Conservation (phyloP, 2,888 invertebrate species). For the Ferdinandea cuprea region DNA sequence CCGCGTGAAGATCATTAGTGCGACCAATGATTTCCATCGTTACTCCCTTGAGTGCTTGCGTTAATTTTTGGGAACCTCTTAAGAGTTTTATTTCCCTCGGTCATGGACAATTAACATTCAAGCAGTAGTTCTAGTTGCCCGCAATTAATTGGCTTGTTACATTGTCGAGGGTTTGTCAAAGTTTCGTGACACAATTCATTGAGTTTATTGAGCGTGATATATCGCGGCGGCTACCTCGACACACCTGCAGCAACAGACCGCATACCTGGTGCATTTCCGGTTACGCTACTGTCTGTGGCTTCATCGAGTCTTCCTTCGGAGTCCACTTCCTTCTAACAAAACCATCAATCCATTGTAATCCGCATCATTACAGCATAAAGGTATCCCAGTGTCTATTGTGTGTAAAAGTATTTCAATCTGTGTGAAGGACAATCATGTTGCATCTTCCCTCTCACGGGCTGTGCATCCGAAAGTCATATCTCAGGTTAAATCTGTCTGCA, state of each 20-base stretch:
- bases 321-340: conserved; percentile 30
- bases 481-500: conserved; percentile 65
- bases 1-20: conserved; percentile 36
- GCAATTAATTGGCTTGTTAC: conserved; percentile 54
- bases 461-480: conserved; percentile 59
- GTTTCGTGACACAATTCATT: conserved; percentile 46
- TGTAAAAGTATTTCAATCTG: conserved; percentile 18
- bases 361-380: conserved; percentile 52
- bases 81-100: conserved; percentile 5
- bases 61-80: conserved; percentile 52
- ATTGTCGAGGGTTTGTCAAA: conserved; percentile 22
- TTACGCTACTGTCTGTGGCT: conserved; percentile 31
- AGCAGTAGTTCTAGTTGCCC: conserved; percentile 9
- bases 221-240: conserved; percentile 49
- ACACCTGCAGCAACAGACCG: conserved; percentile 40
- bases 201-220: conserved; percentile 69
- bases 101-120: conserved; percentile 56
- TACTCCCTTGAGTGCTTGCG: conserved; percentile 36
- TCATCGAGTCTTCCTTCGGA: conserved; percentile 36
- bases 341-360: conserved; percentile 60
- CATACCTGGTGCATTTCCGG: conserved; percentile 54
- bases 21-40: conserved; percentile 1
- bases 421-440: conserved; percentile 52
- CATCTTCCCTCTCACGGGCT: conserved; percentile 4
- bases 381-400: conserved; percentile 43